phyloP scores from a whole-genome alignment of 1,140 invertebrate species.

The Chironomus striatipennis region DNA sequence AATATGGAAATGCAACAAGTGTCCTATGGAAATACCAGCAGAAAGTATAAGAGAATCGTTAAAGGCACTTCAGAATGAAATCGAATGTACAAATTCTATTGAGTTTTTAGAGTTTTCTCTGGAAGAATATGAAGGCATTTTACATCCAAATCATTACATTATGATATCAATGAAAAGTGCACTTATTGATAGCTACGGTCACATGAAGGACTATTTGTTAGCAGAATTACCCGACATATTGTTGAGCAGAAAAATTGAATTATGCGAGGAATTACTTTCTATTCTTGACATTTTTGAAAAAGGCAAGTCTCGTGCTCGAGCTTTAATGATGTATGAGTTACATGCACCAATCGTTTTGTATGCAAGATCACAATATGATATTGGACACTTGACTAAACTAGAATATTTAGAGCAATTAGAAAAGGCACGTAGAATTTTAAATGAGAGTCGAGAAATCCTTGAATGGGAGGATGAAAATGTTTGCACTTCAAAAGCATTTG shows the following conservation, averaged over 20 bases:
- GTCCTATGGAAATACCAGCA: constrained; percentile 51
- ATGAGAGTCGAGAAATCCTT: background rate
- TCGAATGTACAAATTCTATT: constrained; percentile 37
- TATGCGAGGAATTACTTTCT: constrained; percentile 57
- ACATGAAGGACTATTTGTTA: constrained; percentile 57
- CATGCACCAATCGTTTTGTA: constrained; percentile 64
- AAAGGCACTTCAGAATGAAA: constrained; percentile 39
- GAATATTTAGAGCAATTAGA: background rate
- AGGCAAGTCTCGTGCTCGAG: constrained; percentile 62
- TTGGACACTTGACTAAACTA: background rate
- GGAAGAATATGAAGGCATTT: constrained; percentile 49
- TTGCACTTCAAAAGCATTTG: background rate
- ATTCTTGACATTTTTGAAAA: constrained; percentile 65
- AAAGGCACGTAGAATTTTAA: background rate
- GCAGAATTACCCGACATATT: constrained; percentile 61
- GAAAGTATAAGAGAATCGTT: constrained; percentile 45
- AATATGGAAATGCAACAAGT: constrained; percentile 63
- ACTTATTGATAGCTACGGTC: constrained; percentile 66
- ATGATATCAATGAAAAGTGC: constrained; percentile 53
- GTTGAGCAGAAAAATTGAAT: constrained; percentile 63
- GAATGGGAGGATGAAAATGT: background rate
- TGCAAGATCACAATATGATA: constrained; percentile 42
- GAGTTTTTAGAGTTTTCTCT: constrained; percentile 45
- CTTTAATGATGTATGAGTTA: constrained; percentile 66
- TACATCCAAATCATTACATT: constrained; percentile 65